phyloP scores from a whole-genome alignment of 2,888 invertebrate species.

The Perizoma affinitatum region DNA sequence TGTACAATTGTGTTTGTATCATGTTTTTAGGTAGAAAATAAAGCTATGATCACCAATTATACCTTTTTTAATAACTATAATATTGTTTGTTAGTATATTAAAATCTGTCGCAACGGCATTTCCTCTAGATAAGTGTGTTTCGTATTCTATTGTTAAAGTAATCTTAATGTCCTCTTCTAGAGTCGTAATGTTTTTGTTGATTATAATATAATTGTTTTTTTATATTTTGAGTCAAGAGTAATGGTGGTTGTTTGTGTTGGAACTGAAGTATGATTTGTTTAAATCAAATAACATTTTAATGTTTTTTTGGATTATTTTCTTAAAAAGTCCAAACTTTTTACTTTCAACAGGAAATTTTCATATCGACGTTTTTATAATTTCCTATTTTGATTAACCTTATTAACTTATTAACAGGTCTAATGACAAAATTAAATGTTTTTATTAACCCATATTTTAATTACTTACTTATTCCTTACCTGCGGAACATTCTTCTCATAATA shows the following conservation, averaged over 20 bases:
- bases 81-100: conserved; percentile 31
- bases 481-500: too few relatives aligned
- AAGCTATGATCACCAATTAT: too few relatives aligned
- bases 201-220: conserved; percentile 71
- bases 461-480: too few relatives aligned
- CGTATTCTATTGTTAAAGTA: conserved; percentile 38
- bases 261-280: conserved; percentile 46
- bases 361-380: too few relatives aligned
- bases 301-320: neutral
- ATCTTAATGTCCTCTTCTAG: conserved; percentile 67
- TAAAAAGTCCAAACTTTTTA: neutral
- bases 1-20: too few relatives aligned
- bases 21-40: too few relatives aligned
- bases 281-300: neutral
- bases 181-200: conserved; percentile 61
- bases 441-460: too few relatives aligned
- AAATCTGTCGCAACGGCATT: conserved; percentile 46
- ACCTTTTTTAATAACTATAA: too few relatives aligned
- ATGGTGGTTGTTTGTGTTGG: conserved; percentile 60
- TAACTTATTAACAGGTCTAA: too few relatives aligned
- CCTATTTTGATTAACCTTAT: too few relatives aligned
- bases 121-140: conserved; percentile 56
- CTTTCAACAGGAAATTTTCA: neutral
- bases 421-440: too few relatives aligned
- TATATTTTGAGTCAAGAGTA: conserved; percentile 80